Evolutionary conservation across 2,888 invertebrate genomes (phyloP).

Genomic region (Stenichneumon culpator): DNA sequence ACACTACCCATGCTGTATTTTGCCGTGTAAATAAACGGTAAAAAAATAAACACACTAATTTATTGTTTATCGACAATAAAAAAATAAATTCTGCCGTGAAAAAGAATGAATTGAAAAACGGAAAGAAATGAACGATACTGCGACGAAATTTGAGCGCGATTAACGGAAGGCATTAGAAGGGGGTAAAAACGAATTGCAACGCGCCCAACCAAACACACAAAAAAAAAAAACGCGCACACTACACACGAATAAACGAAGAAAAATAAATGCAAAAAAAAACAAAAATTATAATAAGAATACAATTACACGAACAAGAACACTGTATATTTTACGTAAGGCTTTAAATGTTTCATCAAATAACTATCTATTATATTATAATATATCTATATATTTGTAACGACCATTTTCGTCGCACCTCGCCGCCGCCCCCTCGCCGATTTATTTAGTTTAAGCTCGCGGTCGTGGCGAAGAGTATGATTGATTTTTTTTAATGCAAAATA

Average conservation of each 20-base stretch:
- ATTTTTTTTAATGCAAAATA: conserved; percentile 25
- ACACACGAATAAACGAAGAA: conserved; percentile 42
- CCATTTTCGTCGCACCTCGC: conserved; percentile 73
- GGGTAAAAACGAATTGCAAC: conserved; percentile 43
- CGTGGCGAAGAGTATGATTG: conserved; percentile 29
- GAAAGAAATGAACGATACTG: conserved; percentile 19
- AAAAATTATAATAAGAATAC: conserved; percentile 47
- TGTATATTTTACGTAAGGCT: conserved; percentile 84
- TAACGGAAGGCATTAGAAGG: neutral
- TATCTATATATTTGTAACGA: conserved; percentile 83
- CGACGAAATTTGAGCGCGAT: neutral
- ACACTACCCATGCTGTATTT: conserved; percentile 43
- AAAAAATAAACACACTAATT: neutral
- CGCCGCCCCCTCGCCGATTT: conserved; percentile 63
- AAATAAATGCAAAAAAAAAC: conserved; percentile 49
- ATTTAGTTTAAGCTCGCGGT: conserved; percentile 35
- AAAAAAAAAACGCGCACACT: conserved; percentile 59
- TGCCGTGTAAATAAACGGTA: conserved; percentile 9
- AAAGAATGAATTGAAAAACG: conserved; percentile 1
- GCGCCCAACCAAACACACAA: conserved; percentile 48
- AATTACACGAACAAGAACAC: conserved; percentile 74
- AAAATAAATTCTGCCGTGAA: neutral
- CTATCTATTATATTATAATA: conserved; percentile 82
- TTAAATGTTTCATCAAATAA: conserved; percentile 84
- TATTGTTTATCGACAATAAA: conserved; percentile 19